A percentile compares a stretch with the other conserved stretches of the same genome.
These are phyloP conservation scores for Gallinago nigripennis DNA, from an alignment of 2,797 vertebrate species.

Conservation along the genomic window DNA sequence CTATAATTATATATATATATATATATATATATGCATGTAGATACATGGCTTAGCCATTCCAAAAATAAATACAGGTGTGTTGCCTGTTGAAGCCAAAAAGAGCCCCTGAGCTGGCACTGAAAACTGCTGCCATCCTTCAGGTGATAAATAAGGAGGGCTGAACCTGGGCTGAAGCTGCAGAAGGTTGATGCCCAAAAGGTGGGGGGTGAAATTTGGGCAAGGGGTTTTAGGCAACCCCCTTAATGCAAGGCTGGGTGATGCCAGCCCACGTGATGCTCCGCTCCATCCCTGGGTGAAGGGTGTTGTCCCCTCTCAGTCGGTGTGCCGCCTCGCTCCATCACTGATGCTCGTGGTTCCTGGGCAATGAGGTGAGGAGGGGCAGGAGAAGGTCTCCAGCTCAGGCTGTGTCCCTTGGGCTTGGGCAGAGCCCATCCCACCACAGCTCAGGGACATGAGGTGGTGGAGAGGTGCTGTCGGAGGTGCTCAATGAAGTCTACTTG, in stretches of 20 bases:
- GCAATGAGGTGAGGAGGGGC: background rate
- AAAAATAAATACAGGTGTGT: background rate
- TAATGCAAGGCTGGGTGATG: background rate
- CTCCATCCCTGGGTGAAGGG: background rate
- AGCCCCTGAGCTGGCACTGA: background rate
- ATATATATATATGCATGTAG: no score
- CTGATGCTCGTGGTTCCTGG: fast-evolving
- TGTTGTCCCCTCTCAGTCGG: fast-evolving
- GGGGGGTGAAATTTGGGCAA: background rate
- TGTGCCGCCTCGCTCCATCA: fast-evolving
- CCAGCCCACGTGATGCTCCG: background rate
- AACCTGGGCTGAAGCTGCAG: background rate
- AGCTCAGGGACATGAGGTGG: background rate
- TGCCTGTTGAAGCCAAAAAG: background rate
- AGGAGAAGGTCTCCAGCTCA: background rate
- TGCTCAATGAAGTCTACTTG: constrained; percentile 82
- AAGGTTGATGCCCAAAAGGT: fast-evolving
- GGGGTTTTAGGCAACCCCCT: background rate
- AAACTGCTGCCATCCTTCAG: background rate
- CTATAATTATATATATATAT: no score
- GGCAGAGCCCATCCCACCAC: background rate
- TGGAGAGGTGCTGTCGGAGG: constrained; percentile 74
- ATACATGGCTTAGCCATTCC: no score
- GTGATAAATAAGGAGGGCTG: background rate
- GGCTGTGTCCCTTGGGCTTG: fast-evolving